Percentiles rank a stretch among this genome's conserved stretches.
Evolutionary conservation across 2,888 invertebrate genomes (phyloP).

Genomic region (Eutolmus rufibarbis): DNA sequence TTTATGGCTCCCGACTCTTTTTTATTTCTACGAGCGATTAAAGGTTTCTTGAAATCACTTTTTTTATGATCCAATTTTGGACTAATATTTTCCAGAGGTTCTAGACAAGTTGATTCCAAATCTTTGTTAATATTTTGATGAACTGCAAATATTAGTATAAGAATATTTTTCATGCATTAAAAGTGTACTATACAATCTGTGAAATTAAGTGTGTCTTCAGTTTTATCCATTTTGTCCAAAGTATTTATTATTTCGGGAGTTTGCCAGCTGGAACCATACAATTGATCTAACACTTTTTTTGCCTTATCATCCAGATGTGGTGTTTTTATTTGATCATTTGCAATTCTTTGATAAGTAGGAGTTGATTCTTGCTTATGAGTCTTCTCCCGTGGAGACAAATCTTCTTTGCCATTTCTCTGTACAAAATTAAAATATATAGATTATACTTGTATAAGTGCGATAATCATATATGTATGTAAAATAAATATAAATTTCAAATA

Average conservation of each 20-base stretch:
- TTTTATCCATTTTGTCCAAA: slow-evolving; percentile 51
- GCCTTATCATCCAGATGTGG: slow-evolving; percentile 53
- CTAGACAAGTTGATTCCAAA: slow-evolving; percentile 56
- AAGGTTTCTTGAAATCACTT: neutral
- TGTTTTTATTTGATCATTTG: neutral
- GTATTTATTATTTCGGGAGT: slow-evolving; percentile 59
- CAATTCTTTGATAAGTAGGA: neutral
- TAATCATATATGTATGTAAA: neutral
- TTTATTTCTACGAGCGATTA: neutral
- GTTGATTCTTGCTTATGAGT: neutral
- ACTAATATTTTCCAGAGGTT: neutral
- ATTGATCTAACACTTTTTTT: slow-evolving; percentile 55
- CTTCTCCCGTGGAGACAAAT: neutral
- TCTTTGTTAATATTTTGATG: slow-evolving; percentile 53
- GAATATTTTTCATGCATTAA: neutral
- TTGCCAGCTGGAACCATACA: slow-evolving; percentile 60
- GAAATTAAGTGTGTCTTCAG: slow-evolving; percentile 3
- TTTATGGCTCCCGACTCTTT: neutral
- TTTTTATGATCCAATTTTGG: neutral
- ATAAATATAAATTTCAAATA: no score
- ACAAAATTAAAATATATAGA: neutral
- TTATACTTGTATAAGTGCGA: neutral
- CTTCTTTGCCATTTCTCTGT: neutral
- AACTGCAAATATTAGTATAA: slow-evolving; percentile 49
- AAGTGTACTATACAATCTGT: neutral